Evolutionary conservation across 2,113 vertebrate species (phyloP).

Genomic region (Trogon surrucura): DNA sequence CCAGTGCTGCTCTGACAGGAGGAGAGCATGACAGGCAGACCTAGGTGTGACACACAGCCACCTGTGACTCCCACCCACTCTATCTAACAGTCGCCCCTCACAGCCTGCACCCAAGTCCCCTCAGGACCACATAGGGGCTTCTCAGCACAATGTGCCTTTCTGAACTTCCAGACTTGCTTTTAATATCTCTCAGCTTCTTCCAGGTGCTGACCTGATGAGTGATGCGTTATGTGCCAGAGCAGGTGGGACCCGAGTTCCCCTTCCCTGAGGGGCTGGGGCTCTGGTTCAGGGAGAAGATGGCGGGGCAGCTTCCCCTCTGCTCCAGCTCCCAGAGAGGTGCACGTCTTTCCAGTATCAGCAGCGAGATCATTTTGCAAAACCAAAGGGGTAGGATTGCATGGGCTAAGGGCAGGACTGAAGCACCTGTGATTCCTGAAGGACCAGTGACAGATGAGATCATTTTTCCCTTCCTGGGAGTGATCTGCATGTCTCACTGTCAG

Average conservation of each 20-base stretch:
- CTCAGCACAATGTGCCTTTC: not conserved
- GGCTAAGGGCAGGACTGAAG: not conserved
- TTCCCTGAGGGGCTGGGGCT: not conserved
- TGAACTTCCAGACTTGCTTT: not conserved
- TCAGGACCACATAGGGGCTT: not conserved
- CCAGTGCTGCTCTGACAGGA: not conserved
- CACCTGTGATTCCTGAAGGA: not conserved
- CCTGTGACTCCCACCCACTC: not conserved
- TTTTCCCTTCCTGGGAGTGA: not conserved
- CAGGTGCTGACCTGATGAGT: not conserved
- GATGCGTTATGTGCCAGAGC: not conserved
- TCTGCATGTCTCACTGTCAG: rapidly evolving
- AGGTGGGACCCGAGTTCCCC: not conserved
- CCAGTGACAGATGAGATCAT: not conserved
- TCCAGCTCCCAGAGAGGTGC: not conserved
- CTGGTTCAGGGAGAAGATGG: not conserved
- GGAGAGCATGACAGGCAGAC: rapidly evolving
- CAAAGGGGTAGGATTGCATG: not conserved
- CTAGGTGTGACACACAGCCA: not conserved
- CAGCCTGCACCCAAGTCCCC: not conserved
- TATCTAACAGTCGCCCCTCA: not conserved
- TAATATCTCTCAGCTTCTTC: not conserved
- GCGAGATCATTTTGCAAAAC: not conserved
- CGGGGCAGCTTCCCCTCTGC: not conserved
- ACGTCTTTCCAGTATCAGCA: not conserved